A percentile compares a stretch with the other conserved stretches of the same genome.
phyloP scores from a whole-genome alignment of 2,797 vertebrate genomes.

The Amphiprion clarkii region DNA sequence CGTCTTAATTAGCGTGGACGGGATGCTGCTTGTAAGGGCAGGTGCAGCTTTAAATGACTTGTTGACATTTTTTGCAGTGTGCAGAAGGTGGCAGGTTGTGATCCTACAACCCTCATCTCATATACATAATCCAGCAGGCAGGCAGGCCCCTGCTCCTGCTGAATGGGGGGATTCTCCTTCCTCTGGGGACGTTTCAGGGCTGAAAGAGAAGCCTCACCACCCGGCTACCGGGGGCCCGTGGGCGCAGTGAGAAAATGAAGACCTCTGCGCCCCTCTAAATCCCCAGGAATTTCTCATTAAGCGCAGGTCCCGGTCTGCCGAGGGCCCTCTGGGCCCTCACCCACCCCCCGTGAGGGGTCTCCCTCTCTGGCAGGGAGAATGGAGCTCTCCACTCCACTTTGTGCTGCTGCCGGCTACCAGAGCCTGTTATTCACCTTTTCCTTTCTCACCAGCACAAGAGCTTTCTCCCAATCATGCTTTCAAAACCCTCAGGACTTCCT shows the following conservation, averaged over 20 bases:
- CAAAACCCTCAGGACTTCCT: slow-evolving; percentile 85
- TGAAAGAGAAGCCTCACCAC: slow-evolving; percentile 81
- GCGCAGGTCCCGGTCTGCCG: slow-evolving; percentile 78
- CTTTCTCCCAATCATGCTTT: slow-evolving; percentile 78
- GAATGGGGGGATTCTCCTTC: slow-evolving; percentile 76
- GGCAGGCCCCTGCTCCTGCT: slow-evolving; percentile 68
- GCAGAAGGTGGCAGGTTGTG: slow-evolving; percentile 72
- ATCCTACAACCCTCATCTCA: slow-evolving; percentile 77
- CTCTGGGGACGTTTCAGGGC: slow-evolving; percentile 67
- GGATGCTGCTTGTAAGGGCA: slow-evolving; percentile 59
- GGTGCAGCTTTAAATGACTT: slow-evolving; percentile 76
- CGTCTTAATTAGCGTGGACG: slow-evolving; percentile 39
- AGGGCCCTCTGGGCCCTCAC: slow-evolving; percentile 72
- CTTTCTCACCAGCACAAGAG: slow-evolving; percentile 82
- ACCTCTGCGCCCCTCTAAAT: slow-evolving; percentile 88
- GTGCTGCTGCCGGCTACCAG: slow-evolving; percentile 76
- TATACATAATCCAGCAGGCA: slow-evolving; percentile 84
- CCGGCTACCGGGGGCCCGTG: slow-evolving; percentile 75
- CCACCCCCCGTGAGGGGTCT: slow-evolving; percentile 76
- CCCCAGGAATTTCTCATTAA: slow-evolving; percentile 90
- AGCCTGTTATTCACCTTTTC: slow-evolving; percentile 81
- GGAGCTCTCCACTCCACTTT: slow-evolving; percentile 81
- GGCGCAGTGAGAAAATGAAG: slow-evolving; percentile 90
- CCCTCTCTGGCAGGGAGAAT: slow-evolving; percentile 79
- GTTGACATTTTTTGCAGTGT: slow-evolving; percentile 72